Conservation (phyloP, 2,888 invertebrate genomes). For the Drosophila pseudotalamancana region DNA sequence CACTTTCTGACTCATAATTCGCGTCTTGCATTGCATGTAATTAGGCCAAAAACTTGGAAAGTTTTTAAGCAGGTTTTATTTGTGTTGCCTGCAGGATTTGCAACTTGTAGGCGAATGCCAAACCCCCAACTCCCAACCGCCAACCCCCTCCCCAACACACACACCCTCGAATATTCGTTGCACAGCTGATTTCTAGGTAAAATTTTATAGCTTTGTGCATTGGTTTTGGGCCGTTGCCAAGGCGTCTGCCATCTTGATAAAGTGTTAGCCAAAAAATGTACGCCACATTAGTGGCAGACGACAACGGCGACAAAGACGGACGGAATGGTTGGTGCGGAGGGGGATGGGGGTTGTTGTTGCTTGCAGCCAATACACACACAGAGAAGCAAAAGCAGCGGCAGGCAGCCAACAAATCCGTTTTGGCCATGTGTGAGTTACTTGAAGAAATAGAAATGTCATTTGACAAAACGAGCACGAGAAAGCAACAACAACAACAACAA, state of each 20-base stretch:
- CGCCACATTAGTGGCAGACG: slow-evolving; percentile 77
- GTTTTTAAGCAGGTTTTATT: too few relatives aligned
- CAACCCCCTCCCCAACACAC: not conserved
- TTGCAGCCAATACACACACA: slow-evolving; percentile 49
- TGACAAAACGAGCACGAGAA: slow-evolving; percentile 68
- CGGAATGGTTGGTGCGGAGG: not conserved
- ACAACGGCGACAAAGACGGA: slow-evolving; percentile 20
- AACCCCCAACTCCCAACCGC: not conserved
- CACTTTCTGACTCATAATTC: slow-evolving; percentile 37
- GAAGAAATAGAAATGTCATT: slow-evolving; percentile 79
- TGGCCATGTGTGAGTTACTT: slow-evolving; percentile 61
- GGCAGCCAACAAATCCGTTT: slow-evolving; percentile 33
- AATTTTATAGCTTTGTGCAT: slow-evolving; percentile 72
- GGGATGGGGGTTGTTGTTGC: slow-evolving; percentile 1
- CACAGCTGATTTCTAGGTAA: slow-evolving; percentile 46
- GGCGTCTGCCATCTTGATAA: slow-evolving; percentile 81
- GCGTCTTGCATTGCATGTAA: slow-evolving; percentile 18
- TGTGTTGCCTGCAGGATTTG: slow-evolving; percentile 16
- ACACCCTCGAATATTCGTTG: not conserved
- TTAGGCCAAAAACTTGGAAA: slow-evolving; percentile 40
- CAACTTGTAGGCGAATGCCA: slow-evolving; percentile 11
- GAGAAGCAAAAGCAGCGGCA: slow-evolving; percentile 11
- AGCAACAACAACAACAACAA: slow-evolving; percentile 33
- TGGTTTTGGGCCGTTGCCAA: slow-evolving; percentile 73
- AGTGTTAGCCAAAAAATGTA: slow-evolving; percentile 80